Evolutionary conservation across 2,888 invertebrate species (phyloP).

Genomic region (Chironomus tentans): DNA sequence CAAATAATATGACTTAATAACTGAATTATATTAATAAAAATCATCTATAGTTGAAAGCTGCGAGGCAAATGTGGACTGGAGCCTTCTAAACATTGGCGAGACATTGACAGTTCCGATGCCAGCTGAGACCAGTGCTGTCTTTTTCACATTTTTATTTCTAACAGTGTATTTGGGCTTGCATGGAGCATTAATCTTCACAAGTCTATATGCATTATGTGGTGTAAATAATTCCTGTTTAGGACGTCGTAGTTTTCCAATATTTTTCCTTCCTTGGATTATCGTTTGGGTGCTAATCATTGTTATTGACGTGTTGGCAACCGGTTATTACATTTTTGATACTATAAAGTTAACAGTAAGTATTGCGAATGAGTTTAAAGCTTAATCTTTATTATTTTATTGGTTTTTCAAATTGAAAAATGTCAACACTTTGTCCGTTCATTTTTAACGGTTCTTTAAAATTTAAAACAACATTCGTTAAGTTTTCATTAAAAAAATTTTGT

Average conservation of each 20-base stretch:
- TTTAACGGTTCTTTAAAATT: too few relatives aligned
- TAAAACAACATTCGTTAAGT: too few relatives aligned
- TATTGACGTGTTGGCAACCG: slow-evolving; percentile 42
- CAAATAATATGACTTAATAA: not conserved
- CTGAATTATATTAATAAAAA: not conserved
- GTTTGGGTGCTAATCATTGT: slow-evolving; percentile 37
- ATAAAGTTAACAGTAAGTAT: slow-evolving; percentile 39
- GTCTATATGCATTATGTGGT: not conserved
- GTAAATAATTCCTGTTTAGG: slow-evolving; percentile 26
- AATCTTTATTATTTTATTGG: too few relatives aligned
- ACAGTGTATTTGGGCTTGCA: not conserved
- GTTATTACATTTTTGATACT: slow-evolving; percentile 41
- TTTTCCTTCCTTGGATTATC: slow-evolving; percentile 43
- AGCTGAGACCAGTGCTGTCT: not conserved
- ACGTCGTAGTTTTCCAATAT: slow-evolving; percentile 28
- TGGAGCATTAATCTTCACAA: not conserved
- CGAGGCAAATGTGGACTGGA: not conserved
- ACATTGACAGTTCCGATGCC: not conserved
- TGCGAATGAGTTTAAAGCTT: not conserved
- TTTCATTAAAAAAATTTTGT: too few relatives aligned
- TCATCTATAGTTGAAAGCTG: not conserved
- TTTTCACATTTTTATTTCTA: not conserved
- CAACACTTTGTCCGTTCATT: too few relatives aligned
- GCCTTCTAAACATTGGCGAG: not conserved
- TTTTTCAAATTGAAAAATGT: too few relatives aligned